Conservation (phyloP, 2,888 invertebrate genomes). For the Salticus scenicus region DNA sequence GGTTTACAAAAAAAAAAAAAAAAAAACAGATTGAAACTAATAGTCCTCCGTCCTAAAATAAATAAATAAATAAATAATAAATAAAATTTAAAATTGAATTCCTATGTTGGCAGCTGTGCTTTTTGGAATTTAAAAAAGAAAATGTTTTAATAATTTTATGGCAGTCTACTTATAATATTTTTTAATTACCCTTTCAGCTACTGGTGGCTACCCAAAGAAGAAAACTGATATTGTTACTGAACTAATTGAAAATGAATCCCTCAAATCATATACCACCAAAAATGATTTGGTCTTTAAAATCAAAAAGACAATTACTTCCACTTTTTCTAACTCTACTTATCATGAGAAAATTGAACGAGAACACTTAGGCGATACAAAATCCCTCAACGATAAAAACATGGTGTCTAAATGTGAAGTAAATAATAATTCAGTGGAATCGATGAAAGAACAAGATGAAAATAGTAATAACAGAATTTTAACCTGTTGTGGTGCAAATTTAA, state of each 20-base stretch:
- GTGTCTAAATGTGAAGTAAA: constrained; percentile 48
- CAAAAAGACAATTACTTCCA: constrained; percentile 60
- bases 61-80: no score
- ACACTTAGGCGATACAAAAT: constrained; percentile 62
- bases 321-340: constrained; percentile 47
- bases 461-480: neutral
- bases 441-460: constrained; percentile 25
- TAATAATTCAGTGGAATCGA: constrained; percentile 21
- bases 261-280: constrained; percentile 46
- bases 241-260: constrained; percentile 55
- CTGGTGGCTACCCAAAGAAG: constrained; percentile 64
- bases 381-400: constrained; percentile 64
- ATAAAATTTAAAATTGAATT: constrained; percentile 5
- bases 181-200: constrained; percentile 68
- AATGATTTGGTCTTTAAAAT: constrained; percentile 65
- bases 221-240: constrained; percentile 51
- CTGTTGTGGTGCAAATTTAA: neutral
- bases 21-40: no score
- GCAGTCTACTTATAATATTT: constrained; percentile 53
- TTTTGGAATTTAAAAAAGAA: constrained; percentile 62
- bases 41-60: no score
- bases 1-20: no score
- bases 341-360: constrained; percentile 62
- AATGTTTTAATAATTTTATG: constrained; percentile 37
- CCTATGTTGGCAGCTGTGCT: constrained; percentile 67